Conservation (phyloP, 2,797 vertebrate species). For the Paramormyrops hopkinsi region DNA sequence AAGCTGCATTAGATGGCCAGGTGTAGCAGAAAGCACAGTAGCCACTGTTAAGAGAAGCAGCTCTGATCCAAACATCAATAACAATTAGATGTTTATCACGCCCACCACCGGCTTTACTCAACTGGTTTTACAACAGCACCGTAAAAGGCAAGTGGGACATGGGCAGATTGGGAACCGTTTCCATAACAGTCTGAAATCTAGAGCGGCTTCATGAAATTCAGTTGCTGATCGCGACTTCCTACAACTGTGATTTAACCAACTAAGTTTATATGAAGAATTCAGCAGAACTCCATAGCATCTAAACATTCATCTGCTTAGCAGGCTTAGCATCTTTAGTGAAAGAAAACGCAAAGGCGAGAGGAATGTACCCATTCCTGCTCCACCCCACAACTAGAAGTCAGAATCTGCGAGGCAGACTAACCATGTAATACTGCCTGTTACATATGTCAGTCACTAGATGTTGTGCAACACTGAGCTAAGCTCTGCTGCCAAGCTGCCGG, state of each 20-base stretch:
- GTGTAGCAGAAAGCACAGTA: neutral
- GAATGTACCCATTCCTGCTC: neutral
- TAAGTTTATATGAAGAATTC: neutral
- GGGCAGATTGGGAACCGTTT: neutral
- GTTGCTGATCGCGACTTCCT: neutral
- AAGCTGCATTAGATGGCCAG: neutral
- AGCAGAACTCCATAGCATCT: neutral
- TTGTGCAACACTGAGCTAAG: neutral
- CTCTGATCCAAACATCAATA: neutral
- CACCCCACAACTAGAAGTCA: neutral
- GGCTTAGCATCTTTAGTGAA: neutral
- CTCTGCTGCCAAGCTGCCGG: neutral
- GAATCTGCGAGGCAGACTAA: neutral
- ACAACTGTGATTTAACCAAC: neutral
- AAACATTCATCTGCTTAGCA: neutral
- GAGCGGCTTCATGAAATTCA: neutral
- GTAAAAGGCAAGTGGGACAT: neutral
- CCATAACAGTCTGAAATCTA: neutral
- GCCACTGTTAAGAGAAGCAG: neutral
- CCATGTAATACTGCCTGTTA: neutral
- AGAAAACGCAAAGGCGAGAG: neutral
- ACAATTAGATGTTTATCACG: neutral
- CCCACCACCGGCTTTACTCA: neutral
- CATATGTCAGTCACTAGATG: neutral
- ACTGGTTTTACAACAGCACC: neutral